Percentiles rank a stretch among this genome's conserved stretches.
Conservation (phyloP, 2,797 vertebrate genomes). For the Ctenopoma multispine region DNA sequence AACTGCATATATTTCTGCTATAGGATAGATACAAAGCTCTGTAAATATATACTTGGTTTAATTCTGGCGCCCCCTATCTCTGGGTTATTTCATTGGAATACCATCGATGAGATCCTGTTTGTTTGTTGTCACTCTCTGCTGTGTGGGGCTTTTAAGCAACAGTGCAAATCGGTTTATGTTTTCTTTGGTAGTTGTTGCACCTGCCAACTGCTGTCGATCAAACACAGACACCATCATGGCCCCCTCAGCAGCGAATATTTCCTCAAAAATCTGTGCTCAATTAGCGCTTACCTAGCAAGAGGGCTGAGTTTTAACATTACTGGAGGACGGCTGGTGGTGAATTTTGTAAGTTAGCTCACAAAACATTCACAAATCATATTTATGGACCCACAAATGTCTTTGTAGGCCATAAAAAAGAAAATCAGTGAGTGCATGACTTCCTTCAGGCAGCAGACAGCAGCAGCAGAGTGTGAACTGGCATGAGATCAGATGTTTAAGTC, state of each 20-base stretch:
- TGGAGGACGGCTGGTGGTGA: constrained; percentile 8
- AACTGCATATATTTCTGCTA: too few relatives aligned
- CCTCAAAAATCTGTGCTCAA: too few relatives aligned
- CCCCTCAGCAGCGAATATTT: neutral
- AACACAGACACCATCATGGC: neutral
- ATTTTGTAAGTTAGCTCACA: constrained; percentile 45
- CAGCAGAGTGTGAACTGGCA: constrained; percentile 41
- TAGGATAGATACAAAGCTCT: too few relatives aligned
- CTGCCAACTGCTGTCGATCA: neutral
- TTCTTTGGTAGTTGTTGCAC: neutral
- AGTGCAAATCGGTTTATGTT: neutral
- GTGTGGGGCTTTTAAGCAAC: neutral
- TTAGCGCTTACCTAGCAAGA: neutral
- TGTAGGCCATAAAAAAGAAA: constrained; percentile 36
- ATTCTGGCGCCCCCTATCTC: neutral
- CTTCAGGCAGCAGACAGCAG: constrained; percentile 30
- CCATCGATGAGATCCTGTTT: neutral
- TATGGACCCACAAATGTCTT: constrained; percentile 48
- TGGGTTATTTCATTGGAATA: neutral
- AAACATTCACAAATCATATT: constrained; percentile 58
- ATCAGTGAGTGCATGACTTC: constrained; percentile 39
- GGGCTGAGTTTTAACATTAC: neutral
- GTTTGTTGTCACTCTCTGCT: neutral
- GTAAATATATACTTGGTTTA: neutral
- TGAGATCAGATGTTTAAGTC: constrained; percentile 67